Evolutionary conservation across 1,140 invertebrate species (phyloP), one percentile per base, ranked within the genome.

Genomic region (Panulirus ornatus): DNA sequence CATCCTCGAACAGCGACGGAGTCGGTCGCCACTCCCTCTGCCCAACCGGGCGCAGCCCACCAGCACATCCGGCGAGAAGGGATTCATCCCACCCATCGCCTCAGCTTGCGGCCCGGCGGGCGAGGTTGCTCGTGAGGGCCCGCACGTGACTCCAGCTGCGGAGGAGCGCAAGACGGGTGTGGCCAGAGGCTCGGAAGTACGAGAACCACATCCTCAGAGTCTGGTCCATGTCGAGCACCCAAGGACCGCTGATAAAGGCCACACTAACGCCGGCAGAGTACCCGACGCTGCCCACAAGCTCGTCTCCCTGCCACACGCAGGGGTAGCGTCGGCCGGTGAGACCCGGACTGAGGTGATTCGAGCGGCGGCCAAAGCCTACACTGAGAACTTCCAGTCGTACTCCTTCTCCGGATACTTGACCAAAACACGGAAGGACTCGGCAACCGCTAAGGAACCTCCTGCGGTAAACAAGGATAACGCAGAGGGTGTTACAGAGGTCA

Each of bases 391-490:
- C 58, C 86, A 88, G 58, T 70, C 76, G 8, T 88, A 88, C 40
- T 88, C 87, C 1, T 88, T 81, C 54, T 88, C 87, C 38, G 63
- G 87, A 36, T 88, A 88, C 78, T 36, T 88, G n/a, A 88, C 87
- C 8, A 88, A 88, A 63, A 88, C 40, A 8, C 58, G 79, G 27
- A 88, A 82, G 70, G 87, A 88, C 42, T 88, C 87, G 0, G 36
- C 40, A 34, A 51, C 42, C n/a, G 14, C 87, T 8, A 88, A 88
- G 54, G 87, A 88, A 54, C 16, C 78, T 71, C 79, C 76, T 30
- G 30, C 27, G 14, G 30, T 19, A 38, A n/a, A 44, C 30, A 88
- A 73, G n/a, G 78, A 88, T 8, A 40, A 47, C 22, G 42, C 22
- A 1, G 87, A 82, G 22, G 34, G 1, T 27, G 19, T 16, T 16